Evolutionary conservation across 2,888 invertebrate genomes (phyloP), one percentile per base, ranked within the genome.

Genomic region (Eupithecia dodoneata): DNA sequence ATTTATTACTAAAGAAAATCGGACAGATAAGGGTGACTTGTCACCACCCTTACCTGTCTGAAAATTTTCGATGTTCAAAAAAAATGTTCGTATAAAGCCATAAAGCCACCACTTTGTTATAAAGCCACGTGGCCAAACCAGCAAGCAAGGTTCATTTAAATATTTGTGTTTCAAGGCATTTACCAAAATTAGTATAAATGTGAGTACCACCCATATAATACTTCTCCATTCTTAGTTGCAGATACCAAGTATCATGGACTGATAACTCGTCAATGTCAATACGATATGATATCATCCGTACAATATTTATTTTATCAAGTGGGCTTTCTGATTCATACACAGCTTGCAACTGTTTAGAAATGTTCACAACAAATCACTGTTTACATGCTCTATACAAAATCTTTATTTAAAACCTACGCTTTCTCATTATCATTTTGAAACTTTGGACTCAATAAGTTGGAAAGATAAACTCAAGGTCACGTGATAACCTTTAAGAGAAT

Each of bases 401-500:
- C 6, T 49, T 49, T 13, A n/a, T 6, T 47, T 18, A n/a, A 42
- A n/a, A n/a, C 52, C n/a, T 42, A 65, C 9, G 45, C 72, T 72
- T 70, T 73, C 69, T 52, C 59, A 52, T 65, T 45, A 18, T 52
- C 4, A 49, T 10, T 52, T 55, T 70, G n/a, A n/a, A 71, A 71
- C 74, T 74, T 77, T 77, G 74, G 74, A 74, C 77, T 72, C 45
- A 30, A 15, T 7, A 55, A 45, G 9, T 69, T 44, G 18, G 67
- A 13, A 12, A 45, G 74, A 74, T 69, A 47, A 49, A 49, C 67
- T 74, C 72, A 76, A 76, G 76, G 74, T 74, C 45, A 70, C 18
- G 9, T 66, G 71, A 75, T 77, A 77, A 79, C 75, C 73, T 79
- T 66, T 72, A 63, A 67, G 65, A 71, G 63, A 70, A 66, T 67